Evolutionary conservation across 1,140 invertebrate species (phyloP).

Genomic region (Lineus longissimus): DNA sequence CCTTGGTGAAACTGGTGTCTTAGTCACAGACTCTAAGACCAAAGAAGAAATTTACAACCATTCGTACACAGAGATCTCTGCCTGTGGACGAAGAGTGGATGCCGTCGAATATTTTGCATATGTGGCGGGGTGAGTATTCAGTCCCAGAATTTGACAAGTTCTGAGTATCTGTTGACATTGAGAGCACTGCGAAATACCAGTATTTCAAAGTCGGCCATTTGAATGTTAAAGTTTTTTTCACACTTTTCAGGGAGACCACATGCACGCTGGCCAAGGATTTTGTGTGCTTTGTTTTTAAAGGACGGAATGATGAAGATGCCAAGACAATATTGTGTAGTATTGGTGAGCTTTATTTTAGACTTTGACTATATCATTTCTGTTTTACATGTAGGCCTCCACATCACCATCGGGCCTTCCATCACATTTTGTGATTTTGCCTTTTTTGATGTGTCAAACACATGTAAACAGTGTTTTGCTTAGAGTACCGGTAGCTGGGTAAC

Average conservation of each 20-base stretch:
- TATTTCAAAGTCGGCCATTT: too few relatives aligned
- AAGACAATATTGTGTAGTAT: conserved; percentile 38
- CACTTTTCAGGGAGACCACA: conserved; percentile 58
- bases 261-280: conserved; percentile 60
- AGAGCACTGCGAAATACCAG: too few relatives aligned
- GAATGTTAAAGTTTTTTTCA: too few relatives aligned
- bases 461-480: too few relatives aligned
- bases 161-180: too few relatives aligned
- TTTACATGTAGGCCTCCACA: too few relatives aligned
- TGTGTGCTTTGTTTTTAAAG: conserved; percentile 60
- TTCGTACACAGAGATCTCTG: conserved; percentile 65
- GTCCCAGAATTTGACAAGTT: too few relatives aligned
- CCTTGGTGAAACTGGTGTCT: conserved; percentile 18
- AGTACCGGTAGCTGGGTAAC: too few relatives aligned
- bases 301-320: conserved; percentile 52
- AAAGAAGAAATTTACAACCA: conserved; percentile 55
- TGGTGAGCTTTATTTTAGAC: conserved; percentile 26
- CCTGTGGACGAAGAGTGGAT: conserved; percentile 60
- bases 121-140: conserved; percentile 60
- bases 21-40: neutral
- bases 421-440: too few relatives aligned
- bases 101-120: conserved; percentile 62
- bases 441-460: too few relatives aligned
- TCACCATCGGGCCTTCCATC: too few relatives aligned
- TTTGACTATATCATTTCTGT: too few relatives aligned